Base-by-base conservation (phyloP, 2,888 invertebrate species). In the Alcis repandata region DNA sequence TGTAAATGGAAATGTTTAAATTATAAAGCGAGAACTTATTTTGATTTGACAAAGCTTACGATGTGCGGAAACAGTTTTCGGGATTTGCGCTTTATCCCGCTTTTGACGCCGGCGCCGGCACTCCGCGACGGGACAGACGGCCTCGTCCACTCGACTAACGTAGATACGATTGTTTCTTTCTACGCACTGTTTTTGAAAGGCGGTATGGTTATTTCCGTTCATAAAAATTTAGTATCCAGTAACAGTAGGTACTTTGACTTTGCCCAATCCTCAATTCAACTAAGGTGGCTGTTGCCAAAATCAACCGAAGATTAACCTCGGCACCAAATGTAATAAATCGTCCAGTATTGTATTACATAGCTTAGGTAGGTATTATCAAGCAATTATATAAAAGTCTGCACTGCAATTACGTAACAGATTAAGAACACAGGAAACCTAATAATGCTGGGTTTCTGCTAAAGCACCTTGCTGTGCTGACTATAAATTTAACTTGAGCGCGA, bases 11-110 rank as follows among this genome's bases (percentile, higher is more conserved):
- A 87, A 83, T 79, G 87, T 85, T 90, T 87, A 90, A 91, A 88
- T 91, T 91, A 90, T 88, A 85, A 91, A 89, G 88, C 86, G 83
- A 84, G 87, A 90, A 90, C 84, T 91, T 90, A 89, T 89, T 73
- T 90, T 91, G 88, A 91, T 91, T 89, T 88, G 85, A 89, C 89
- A 88, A 88, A 89, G 88, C 88, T 88, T 84, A 83, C 81, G 88
- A 88, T 87, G 83, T 85, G 82, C 76, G 85, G 88, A 88, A 87
- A 77, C 77, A 72, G 78, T 75, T 71, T 70, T 66, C 71, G 74
- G 78, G 80, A 84, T 83, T 84, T 74, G 80, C 80, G 79, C 77
- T 81, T 83, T 85, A 84, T 82, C 27, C 20, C 27, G 27, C n/a
- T n/a, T n/a, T n/a, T n/a, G n/a, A n/a, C n/a, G n/a, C n/a, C n/a